phyloP scores from a whole-genome alignment of 1,140 invertebrate species.

The Lithobius niger region DNA sequence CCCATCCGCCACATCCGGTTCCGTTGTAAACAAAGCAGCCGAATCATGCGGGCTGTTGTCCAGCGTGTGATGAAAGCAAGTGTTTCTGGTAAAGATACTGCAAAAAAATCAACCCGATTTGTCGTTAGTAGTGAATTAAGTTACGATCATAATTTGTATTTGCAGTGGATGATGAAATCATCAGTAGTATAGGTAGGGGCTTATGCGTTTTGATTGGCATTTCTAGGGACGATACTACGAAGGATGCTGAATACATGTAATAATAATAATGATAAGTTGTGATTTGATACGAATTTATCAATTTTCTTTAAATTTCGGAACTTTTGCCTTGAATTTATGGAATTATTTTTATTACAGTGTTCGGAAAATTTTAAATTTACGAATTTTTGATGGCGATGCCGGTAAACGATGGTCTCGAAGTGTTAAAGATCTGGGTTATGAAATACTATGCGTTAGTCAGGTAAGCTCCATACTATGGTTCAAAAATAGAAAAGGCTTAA shows the following conservation, averaged over 20 bases:
- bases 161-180: slow-evolving; percentile 58
- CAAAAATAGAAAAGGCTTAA: no score
- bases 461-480: no score
- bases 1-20: no score
- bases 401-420: slow-evolving; percentile 66
- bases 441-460: slow-evolving; percentile 45
- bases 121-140: no score
- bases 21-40: no score
- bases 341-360: slow-evolving; percentile 41
- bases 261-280: slow-evolving; percentile 24
- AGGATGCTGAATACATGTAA: slow-evolving; percentile 79
- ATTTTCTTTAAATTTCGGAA: slow-evolving; percentile 13
- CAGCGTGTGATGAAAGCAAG: slow-evolving; percentile 56
- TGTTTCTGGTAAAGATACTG: slow-evolving; percentile 45
- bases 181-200: slow-evolving; percentile 70
- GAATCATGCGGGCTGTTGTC: slow-evolving; percentile 62
- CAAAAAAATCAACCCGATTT: not conserved
- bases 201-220: slow-evolving; percentile 78
- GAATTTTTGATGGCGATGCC: slow-evolving; percentile 63
- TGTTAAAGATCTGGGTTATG: slow-evolving; percentile 49
- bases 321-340: not conserved
- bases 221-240: slow-evolving; percentile 52
- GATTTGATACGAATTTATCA: not conserved
- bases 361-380: slow-evolving; percentile 62
- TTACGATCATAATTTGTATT: no score